phyloP scores from a whole-genome alignment of 2,888 invertebrate genomes.

The Blomia tropicalis region DNA sequence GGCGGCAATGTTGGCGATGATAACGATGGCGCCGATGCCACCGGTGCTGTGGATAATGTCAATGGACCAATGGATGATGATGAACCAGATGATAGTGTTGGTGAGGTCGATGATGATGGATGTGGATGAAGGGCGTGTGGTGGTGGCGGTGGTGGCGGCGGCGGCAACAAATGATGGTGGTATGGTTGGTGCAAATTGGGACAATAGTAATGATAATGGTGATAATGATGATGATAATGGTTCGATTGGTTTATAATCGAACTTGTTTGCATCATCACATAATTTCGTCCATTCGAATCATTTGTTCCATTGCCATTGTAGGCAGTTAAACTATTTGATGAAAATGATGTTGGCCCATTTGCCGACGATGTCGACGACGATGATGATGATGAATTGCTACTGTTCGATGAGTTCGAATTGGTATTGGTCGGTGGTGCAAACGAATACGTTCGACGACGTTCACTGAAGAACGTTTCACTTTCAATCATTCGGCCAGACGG shows the following conservation, averaged over 20 bases:
- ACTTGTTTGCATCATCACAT: slow-evolving; percentile 4
- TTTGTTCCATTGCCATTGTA: neutral
- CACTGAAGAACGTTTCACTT: slow-evolving; percentile 10
- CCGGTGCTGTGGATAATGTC: neutral
- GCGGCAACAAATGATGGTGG: neutral
- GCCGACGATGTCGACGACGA: no score
- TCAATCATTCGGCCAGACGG: neutral
- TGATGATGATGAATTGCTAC: neutral
- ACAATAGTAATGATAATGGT: slow-evolving; percentile 16
- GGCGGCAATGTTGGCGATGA: neutral
- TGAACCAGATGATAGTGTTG: neutral
- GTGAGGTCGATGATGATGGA: slow-evolving; percentile 7
- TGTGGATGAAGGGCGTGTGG: neutral
- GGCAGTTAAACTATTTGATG: neutral
- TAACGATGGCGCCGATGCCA: neutral
- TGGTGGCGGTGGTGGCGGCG: neutral
- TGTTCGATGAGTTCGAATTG: neutral
- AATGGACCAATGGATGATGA: neutral
- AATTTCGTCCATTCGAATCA: neutral
- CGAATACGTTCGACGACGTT: slow-evolving; percentile 2
- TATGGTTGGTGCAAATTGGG: slow-evolving; percentile 13
- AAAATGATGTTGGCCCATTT: neutral
- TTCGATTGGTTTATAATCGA: slow-evolving; percentile 11
- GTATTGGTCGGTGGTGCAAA: neutral
- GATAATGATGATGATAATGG: slow-evolving; percentile 14